These are phyloP conservation scores for Hermodice carunculata DNA, from an alignment of 2,888 invertebrate genomes.

Conservation along the genomic window DNA sequence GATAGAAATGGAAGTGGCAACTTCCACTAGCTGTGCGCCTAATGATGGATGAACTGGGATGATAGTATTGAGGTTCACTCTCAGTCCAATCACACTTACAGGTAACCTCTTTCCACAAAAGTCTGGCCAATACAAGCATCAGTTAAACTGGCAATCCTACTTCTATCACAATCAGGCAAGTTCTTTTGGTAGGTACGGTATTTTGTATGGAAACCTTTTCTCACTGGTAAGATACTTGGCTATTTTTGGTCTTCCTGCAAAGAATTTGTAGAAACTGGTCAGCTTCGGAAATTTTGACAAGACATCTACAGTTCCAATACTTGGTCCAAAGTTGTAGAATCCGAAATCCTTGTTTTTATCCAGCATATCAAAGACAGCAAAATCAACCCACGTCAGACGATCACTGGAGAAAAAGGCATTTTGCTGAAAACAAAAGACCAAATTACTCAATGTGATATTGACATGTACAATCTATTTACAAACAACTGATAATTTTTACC, in stretches of 20 bases:
- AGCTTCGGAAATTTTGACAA: slow-evolving; percentile 19
- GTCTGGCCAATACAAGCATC: no score
- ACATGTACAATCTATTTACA: background rate
- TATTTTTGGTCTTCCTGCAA: slow-evolving; percentile 8
- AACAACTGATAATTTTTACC: no score
- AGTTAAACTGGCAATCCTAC: no score
- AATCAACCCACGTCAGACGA: slow-evolving; percentile 27
- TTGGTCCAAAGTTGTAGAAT: slow-evolving; percentile 15
- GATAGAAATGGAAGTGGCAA: no score
- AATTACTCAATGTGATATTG: no score
- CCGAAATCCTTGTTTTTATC: slow-evolving; percentile 23
- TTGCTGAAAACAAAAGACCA: background rate
- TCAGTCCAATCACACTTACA: no score
- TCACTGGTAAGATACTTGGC: background rate
- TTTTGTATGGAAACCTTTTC: slow-evolving; percentile 5
- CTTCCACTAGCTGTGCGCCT: no score
- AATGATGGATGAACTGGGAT: no score
- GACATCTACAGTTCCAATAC: background rate
- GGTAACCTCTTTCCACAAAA: no score
- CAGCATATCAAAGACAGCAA: slow-evolving; percentile 22
- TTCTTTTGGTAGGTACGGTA: slow-evolving; percentile 11
- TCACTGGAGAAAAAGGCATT: slow-evolving; percentile 14
- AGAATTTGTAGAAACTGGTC: slow-evolving; percentile 21
- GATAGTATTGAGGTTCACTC: no score
- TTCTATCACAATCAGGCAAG: no score